These are phyloP conservation scores for Hylaeus volcanicus DNA, from an alignment of 1,140 invertebrate genomes.

Conservation along the genomic window DNA sequence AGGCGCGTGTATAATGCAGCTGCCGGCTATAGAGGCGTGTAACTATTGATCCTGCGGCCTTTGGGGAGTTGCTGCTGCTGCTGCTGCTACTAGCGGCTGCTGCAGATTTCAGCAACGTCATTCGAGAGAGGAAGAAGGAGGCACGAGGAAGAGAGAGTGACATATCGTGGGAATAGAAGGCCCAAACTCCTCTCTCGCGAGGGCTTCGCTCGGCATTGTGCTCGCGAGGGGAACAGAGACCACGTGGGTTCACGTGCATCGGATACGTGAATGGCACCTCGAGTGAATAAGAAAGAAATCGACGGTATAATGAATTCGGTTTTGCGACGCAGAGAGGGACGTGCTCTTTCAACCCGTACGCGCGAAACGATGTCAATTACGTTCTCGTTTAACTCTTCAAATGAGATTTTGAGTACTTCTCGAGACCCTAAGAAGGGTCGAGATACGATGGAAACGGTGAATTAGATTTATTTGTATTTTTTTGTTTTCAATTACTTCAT, in stretches of 20 bases:
- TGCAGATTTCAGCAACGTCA: slow-evolving; percentile 71
- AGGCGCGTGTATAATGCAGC: slow-evolving; percentile 62
- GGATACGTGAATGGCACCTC: slow-evolving; percentile 38
- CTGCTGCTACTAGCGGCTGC: slow-evolving; percentile 42
- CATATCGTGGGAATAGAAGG: slow-evolving; percentile 73
- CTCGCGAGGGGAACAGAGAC: slow-evolving; percentile 23
- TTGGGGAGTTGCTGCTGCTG: slow-evolving; percentile 33
- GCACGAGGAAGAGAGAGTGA: slow-evolving; percentile 45
- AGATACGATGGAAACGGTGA: too few relatives aligned
- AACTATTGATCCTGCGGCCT: slow-evolving; percentile 62
- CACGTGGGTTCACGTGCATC: slow-evolving; percentile 41
- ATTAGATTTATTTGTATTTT: too few relatives aligned
- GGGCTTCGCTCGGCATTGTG: slow-evolving; percentile 51
- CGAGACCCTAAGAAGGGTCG: too few relatives aligned
- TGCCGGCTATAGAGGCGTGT: slow-evolving; percentile 55
- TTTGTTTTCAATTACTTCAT: too few relatives aligned
- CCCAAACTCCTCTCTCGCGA: slow-evolving; percentile 52
- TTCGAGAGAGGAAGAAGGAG: slow-evolving; percentile 36
- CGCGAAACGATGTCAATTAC: not conserved
- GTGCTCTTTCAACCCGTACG: not conserved
- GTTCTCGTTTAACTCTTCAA: not conserved
- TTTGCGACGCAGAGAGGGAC: not conserved
- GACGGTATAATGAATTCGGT: slow-evolving; percentile 26
- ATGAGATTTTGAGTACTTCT: too few relatives aligned
- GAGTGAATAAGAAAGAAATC: slow-evolving; percentile 21